Evolutionary conservation across 2,888 invertebrate species (phyloP).

Genomic region (Oscheius sp.): DNA sequence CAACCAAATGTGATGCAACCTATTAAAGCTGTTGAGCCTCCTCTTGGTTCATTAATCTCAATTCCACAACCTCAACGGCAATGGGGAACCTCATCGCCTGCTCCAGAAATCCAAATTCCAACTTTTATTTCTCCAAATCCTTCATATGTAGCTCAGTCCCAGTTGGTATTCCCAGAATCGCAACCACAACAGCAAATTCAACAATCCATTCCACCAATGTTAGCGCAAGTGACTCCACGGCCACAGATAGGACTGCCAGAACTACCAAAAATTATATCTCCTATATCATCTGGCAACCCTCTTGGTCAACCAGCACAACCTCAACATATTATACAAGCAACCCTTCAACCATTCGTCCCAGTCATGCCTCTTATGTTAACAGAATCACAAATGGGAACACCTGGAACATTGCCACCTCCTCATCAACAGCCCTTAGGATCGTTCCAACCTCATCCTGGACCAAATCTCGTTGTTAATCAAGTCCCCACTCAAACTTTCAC

Average conservation of each 20-base stretch:
- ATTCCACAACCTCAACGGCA: constrained; percentile 4
- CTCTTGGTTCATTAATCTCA: not conserved
- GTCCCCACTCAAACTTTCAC: constrained; percentile 7
- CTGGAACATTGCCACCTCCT: not conserved
- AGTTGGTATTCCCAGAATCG: not conserved
- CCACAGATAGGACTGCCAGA: not conserved
- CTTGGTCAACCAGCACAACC: not conserved
- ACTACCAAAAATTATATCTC: not conserved
- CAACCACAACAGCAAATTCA: not conserved
- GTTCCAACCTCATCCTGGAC: constrained; percentile 15
- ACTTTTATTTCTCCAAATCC: no score
- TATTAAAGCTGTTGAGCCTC: constrained; percentile 1
- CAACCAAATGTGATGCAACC: not conserved
- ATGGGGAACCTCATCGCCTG: constrained; percentile 3
- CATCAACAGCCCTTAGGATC: constrained; percentile 4
- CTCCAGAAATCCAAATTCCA: no score
- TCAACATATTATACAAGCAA: not conserved
- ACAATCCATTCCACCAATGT: not conserved
- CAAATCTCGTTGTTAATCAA: not conserved
- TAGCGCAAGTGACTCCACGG: not conserved
- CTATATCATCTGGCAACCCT: constrained; percentile 13
- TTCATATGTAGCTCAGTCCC: not conserved
- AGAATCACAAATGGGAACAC: not conserved
- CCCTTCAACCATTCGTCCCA: not conserved
- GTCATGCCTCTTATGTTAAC: constrained; percentile 6